Evolutionary conservation across 2,797 vertebrate genomes (phyloP), one percentile per base, ranked within the genome.

Genomic region (Tauraco hartlaubi): DNA sequence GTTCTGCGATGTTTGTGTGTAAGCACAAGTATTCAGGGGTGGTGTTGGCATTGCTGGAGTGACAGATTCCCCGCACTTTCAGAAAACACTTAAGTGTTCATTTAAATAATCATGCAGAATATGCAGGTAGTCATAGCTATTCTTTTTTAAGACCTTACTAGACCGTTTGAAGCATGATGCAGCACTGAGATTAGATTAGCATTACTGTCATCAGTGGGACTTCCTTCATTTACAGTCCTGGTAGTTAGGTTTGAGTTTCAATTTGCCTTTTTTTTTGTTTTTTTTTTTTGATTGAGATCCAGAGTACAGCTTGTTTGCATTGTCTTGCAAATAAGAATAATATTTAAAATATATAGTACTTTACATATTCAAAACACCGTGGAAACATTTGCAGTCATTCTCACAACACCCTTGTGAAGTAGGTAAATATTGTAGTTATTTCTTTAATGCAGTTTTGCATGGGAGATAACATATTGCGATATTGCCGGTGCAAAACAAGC

Each of bases 341-440:
- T 86, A 95, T 77, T 85, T 90, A 62, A 92, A 89, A 74, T 41
- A 48, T 76, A 44, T 9, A 89, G 29, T 43, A n/a, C n/a, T 94
- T 93, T 46, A 31, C 67, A 9, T 96, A 91, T 85, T 61, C 75
- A 90, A 93, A 97, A 71, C 73, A 31, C 20, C 12, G 10, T 83
- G 59, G 80, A 71, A 93, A 73, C 64, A 68, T 88, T 93, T 94
- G 72, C 67, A 80, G 81, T 77, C 7, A 0, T 91, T 90, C 80
- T 75, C 87, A 26, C 66, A 82, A 51, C 43, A 75, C 82, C 58
- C 49, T 31, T 82, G 69, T 85, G 76, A 69, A 83, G 85, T 12
- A 77, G 84, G 75, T 84, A 85, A 91, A 92, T 83, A 94, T 44
- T 49, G 33, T 52, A 77, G 73, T 66, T 92, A 15, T 2, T 67